Conservation (phyloP, 2,888 invertebrate genomes). For the Lasiommata megera region DNA sequence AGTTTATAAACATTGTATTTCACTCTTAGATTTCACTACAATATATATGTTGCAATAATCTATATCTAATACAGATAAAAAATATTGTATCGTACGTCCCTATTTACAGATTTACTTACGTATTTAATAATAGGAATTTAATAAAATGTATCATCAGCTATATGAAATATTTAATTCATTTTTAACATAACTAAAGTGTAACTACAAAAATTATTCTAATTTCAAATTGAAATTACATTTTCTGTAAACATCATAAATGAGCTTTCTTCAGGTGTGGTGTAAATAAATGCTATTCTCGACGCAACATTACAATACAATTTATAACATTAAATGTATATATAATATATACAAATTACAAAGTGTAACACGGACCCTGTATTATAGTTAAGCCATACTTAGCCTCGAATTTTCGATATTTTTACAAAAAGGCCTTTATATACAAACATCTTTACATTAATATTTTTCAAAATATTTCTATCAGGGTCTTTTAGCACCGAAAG, state of each 20-base stretch:
- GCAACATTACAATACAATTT: conserved; percentile 37
- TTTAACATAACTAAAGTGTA: conserved; percentile 30
- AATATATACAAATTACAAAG: conserved; percentile 60
- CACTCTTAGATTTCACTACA: conserved; percentile 28
- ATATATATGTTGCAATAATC: conserved; percentile 27
- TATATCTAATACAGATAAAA: conserved; percentile 26
- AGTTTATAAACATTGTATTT: conserved; percentile 54
- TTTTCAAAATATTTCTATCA: conserved; percentile 42
- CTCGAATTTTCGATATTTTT: conserved; percentile 60
- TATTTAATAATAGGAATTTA: conserved; percentile 23
- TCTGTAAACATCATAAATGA: conserved; percentile 51
- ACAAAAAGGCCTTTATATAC: conserved; percentile 58
- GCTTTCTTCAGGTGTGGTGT: conserved; percentile 79
- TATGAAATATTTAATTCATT: conserved; percentile 30
- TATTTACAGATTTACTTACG: conserved; percentile 23
- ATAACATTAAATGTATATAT: conserved; percentile 52
- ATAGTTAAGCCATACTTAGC: conserved; percentile 56
- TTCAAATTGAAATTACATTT: conserved; percentile 29
- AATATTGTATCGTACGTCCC: conserved; percentile 20
- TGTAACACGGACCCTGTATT: conserved; percentile 70
- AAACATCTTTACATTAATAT: conserved; percentile 44
- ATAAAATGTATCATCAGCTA: conserved; percentile 44
- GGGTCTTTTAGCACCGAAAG: conserved; percentile 68
- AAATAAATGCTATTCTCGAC: conserved; percentile 63
- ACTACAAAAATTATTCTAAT: conserved; percentile 23